Conservation (phyloP, 2,113 vertebrate genomes). For the Tursiops truncatus region DNA sequence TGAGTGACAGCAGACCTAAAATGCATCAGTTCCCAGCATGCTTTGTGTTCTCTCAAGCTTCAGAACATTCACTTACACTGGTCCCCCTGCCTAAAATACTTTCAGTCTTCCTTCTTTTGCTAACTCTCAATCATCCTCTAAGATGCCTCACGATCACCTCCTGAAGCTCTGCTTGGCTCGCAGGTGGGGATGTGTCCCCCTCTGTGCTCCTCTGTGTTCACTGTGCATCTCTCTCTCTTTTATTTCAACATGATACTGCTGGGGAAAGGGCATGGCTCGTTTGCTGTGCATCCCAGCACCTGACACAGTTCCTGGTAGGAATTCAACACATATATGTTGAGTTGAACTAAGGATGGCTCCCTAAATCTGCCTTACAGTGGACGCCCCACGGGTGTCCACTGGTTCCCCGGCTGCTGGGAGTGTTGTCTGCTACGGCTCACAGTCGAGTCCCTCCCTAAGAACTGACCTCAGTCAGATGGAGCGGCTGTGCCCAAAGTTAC, state of each 20-base stretch:
- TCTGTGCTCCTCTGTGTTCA: not conserved
- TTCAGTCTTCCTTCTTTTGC: not conserved
- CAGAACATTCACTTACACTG: no score
- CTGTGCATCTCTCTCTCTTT: not conserved
- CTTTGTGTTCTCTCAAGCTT: fast-evolving
- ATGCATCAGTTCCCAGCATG: not conserved
- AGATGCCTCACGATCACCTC: not conserved
- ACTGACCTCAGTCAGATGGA: not conserved
- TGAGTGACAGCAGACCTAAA: no score
- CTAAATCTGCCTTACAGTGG: not conserved
- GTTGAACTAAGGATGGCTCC: not conserved
- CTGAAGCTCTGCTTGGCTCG: not conserved
- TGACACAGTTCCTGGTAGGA: not conserved
- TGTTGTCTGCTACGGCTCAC: not conserved
- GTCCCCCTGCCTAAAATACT: not conserved
- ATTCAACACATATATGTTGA: not conserved
- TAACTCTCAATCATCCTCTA: not conserved
- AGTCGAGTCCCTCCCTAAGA: not conserved
- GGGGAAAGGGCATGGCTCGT: not conserved
- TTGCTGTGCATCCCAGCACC: not conserved
- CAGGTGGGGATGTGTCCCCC: not conserved
- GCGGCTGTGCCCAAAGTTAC: not conserved
- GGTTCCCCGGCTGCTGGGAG: no score
- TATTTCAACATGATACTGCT: not conserved
- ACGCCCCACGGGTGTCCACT: not conserved